Evolutionary conservation across 1,140 invertebrate species (phyloP).

Genomic region (Carcinoscorpius rotundicauda): DNA sequence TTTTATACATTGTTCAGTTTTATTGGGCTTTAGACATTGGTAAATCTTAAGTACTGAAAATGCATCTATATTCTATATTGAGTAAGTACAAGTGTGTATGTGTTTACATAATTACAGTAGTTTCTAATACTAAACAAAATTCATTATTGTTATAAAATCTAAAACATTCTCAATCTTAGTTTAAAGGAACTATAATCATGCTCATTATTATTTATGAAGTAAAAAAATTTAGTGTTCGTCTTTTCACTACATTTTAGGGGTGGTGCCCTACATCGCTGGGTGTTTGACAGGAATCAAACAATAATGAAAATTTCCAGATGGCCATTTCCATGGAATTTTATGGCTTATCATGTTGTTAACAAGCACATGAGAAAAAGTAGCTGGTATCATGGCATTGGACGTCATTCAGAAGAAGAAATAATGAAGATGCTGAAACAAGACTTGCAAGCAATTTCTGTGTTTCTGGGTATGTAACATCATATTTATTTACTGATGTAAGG

Average conservation of each 20-base stretch:
- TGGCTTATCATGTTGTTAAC: background rate
- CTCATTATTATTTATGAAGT: too few species aligned
- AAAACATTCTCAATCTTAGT: too few species aligned
- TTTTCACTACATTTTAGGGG: background rate
- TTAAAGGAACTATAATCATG: too few species aligned
- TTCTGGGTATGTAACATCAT: background rate
- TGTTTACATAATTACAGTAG: too few species aligned
- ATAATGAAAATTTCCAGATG: background rate
- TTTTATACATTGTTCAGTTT: too few species aligned
- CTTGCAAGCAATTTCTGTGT: background rate
- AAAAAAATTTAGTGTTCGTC: background rate
- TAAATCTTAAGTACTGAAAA: too few species aligned
- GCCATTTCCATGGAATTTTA: background rate
- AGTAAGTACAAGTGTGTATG: too few species aligned
- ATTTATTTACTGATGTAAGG: too few species aligned
- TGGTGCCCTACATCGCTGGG: background rate
- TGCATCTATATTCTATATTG: too few species aligned
- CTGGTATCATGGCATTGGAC: constrained; percentile 2
- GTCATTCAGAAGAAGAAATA: background rate
- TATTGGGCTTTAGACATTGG: too few species aligned
- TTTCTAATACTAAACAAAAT: too few species aligned
- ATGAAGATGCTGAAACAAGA: background rate
- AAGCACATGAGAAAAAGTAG: background rate
- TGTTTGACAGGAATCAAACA: background rate
- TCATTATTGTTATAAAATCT: too few species aligned